Evolutionary conservation across 2,888 invertebrate genomes (phyloP).

Genomic region (Cheilosia grossa): DNA sequence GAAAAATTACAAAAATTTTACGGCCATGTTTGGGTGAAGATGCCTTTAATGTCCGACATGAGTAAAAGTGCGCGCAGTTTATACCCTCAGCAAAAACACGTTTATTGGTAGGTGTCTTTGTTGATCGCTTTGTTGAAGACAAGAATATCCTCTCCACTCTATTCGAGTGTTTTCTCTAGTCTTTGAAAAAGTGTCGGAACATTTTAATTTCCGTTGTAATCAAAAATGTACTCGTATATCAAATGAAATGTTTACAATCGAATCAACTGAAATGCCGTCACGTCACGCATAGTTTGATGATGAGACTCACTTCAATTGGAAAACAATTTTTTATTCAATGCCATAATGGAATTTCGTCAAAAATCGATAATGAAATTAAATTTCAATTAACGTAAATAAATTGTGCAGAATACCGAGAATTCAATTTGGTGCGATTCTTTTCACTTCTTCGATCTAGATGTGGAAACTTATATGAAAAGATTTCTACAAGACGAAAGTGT

Average conservation of each 20-base stretch:
- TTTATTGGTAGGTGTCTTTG: too few species aligned
- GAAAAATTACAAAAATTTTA: too few species aligned
- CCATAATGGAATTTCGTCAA: constrained; percentile 23
- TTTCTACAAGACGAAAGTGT: too few species aligned
- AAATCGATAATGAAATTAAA: constrained; percentile 37
- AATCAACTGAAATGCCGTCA: constrained; percentile 12
- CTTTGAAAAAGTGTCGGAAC: background rate
- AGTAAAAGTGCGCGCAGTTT: too few species aligned
- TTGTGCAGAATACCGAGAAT: constrained; percentile 10
- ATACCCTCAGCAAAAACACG: too few species aligned
- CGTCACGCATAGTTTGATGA: background rate
- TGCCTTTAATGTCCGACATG: too few species aligned
- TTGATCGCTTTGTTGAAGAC: too few species aligned
- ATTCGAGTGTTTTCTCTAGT: background rate
- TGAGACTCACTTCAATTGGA: constrained; percentile 23
- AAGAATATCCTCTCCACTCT: background rate
- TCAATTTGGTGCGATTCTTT: background rate
- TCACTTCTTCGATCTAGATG: background rate
- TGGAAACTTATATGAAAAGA: too few species aligned
- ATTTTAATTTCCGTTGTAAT: constrained; percentile 33
- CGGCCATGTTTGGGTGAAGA: too few species aligned
- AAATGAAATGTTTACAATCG: constrained; percentile 14
- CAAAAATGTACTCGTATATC: background rate
- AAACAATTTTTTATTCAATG: constrained; percentile 28
- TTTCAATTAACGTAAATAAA: constrained; percentile 22